Conservation (phyloP, 2,113 vertebrate genomes). For the Henicopernis longicauda region DNA sequence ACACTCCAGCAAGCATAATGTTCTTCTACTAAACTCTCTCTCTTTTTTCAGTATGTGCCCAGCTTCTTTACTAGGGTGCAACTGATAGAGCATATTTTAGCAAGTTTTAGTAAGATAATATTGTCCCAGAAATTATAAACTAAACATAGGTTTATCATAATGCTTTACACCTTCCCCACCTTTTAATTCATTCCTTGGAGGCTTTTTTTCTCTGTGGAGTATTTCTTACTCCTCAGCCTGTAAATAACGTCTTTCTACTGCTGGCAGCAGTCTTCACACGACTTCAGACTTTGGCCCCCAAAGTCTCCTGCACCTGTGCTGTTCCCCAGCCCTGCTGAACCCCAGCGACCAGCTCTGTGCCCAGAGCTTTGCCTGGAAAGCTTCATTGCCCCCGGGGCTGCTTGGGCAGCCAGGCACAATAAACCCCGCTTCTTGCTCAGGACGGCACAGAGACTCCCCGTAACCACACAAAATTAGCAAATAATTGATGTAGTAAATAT, state of each 20-base stretch:
- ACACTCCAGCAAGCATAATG: neutral
- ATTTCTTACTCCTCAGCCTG: neutral
- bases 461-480: neutral
- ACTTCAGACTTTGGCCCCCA: neutral
- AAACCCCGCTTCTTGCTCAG: neutral
- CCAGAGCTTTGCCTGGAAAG: neutral
- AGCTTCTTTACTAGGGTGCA: neutral
- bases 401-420: neutral
- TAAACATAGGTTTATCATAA: neutral
- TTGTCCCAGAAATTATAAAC: neutral
- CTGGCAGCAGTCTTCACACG: neutral
- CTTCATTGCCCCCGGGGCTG: neutral
- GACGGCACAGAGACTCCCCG: neutral
- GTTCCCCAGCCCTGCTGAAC: neutral
- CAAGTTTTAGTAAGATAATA: neutral
- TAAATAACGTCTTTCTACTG: neutral
- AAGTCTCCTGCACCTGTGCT: neutral
- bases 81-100: neutral
- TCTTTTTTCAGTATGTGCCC: neutral
- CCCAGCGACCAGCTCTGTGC: neutral
- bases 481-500: neutral
- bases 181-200: neutral
- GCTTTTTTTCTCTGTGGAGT: neutral
- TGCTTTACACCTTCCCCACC: neutral
- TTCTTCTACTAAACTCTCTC: neutral